A percentile compares a stretch with the other conserved stretches of the same genome.
Conservation (phyloP, 2,113 vertebrate species). For the Brachyistius frenatus region DNA sequence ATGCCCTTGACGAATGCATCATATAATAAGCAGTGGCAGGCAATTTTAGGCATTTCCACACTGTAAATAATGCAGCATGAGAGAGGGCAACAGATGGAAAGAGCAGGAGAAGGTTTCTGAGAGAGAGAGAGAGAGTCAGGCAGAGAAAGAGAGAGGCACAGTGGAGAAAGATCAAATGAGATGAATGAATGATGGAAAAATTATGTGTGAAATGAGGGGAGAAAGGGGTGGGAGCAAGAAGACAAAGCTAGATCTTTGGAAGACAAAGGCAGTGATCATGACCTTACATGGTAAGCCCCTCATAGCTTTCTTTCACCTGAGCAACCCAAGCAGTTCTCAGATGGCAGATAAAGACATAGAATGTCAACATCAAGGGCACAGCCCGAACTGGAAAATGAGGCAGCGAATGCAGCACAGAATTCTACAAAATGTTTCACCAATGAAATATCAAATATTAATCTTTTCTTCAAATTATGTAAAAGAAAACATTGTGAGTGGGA, state of each 20-base stretch:
- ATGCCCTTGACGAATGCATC: constrained; percentile 81
- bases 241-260: constrained; percentile 42
- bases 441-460: constrained; percentile 53
- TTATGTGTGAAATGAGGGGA: constrained; percentile 72
- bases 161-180: constrained; percentile 44
- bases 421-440: constrained; percentile 25
- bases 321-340: constrained; percentile 14
- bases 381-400: background rate
- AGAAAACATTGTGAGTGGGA: constrained; percentile 22
- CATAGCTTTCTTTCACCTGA: constrained; percentile 24
- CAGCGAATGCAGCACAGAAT: background rate
- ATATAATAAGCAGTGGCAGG: constrained; percentile 81
- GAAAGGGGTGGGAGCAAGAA: constrained; percentile 26
- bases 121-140: constrained; percentile 17
- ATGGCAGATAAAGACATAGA: constrained; percentile 20
- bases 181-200: constrained; percentile 66
- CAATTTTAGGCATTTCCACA: constrained; percentile 81
- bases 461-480: constrained; percentile 42
- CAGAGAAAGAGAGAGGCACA: constrained; percentile 14
- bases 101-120: constrained; percentile 3
- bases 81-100: constrained; percentile 32
- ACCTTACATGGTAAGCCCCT: constrained; percentile 21
- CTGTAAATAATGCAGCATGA: constrained; percentile 79
- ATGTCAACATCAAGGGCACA: constrained; percentile 34
- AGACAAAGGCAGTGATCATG: constrained; percentile 60